Percentiles rank a stretch among this genome's conserved stretches.
Conservation (phyloP, 2,888 invertebrate species). For the Drepanosiphum platanoidis region DNA sequence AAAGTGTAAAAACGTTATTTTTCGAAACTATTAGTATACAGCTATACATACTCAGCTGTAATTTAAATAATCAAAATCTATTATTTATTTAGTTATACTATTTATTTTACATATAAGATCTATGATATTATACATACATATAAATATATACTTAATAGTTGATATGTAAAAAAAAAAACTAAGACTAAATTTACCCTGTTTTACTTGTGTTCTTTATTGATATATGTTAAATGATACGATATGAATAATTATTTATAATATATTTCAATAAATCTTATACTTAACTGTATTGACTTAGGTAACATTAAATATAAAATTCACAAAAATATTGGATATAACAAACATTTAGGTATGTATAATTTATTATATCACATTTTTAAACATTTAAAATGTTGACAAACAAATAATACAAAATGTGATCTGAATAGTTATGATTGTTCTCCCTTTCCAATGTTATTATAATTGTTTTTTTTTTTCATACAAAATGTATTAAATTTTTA, state of each 20-base stretch:
- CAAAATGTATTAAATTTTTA: background rate
- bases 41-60: too few species aligned
- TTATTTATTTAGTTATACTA: too few species aligned
- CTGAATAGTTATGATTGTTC: background rate
- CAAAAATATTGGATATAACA: background rate
- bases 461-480: background rate
- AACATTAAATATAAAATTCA: background rate
- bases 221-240: background rate
- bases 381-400: background rate
- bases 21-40: too few species aligned
- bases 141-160: too few species aligned
- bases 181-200: background rate
- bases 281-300: background rate
- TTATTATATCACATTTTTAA: conserved; percentile 11
- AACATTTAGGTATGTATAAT: background rate
- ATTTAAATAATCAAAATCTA: too few species aligned
- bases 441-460: background rate
- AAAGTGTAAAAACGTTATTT: too few species aligned
- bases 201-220: background rate
- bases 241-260: background rate
- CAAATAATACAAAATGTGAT: background rate
- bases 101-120: too few species aligned
- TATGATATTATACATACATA: too few species aligned
- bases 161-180: too few species aligned
- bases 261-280: background rate